phyloP scores from a whole-genome alignment of 2,888 invertebrate genomes.

The Ectemnius lituratus region DNA sequence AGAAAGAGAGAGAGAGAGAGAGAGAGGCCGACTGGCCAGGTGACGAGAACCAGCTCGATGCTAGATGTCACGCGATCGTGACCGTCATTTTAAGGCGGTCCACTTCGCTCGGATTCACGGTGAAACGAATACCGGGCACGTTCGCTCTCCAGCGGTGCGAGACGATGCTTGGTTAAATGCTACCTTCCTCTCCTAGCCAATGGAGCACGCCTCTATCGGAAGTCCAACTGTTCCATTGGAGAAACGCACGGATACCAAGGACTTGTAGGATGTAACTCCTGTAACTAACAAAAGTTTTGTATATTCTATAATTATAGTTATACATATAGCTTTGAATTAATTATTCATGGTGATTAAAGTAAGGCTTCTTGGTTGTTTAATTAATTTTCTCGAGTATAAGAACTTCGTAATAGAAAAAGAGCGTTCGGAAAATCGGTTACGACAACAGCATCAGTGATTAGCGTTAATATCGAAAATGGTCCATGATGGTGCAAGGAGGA shows the following conservation, averaged over 20 bases:
- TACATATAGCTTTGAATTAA: no score
- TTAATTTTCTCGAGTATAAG: no score
- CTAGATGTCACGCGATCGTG: constrained; percentile 54
- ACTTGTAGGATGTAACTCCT: no score
- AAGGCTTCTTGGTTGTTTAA: no score
- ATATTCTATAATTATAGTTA: no score
- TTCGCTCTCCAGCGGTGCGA: neutral
- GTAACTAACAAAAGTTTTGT: no score
- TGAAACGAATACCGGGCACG: constrained; percentile 7
- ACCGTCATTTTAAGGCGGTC: constrained; percentile 45
- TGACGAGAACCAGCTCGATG: constrained; percentile 60
- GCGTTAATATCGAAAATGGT: constrained; percentile 66
- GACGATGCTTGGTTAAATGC: neutral
- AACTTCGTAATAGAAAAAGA: neutral
- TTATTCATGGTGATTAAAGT: no score
- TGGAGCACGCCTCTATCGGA: neutral
- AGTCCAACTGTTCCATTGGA: neutral
- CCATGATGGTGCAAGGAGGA: constrained; percentile 13
- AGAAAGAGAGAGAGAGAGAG: constrained; percentile 5
- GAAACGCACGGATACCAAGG: no score
- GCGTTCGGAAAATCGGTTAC: neutral
- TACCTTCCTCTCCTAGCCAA: neutral
- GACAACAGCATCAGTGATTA: constrained; percentile 47
- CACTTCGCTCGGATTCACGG: neutral
- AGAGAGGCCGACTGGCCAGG: constrained; percentile 29